Percentiles rank a stretch among this genome's conserved stretches.
These are phyloP conservation scores for Gastracanthus pulcherrimus DNA, from an alignment of 2,888 invertebrate genomes.

Conservation along the genomic window DNA sequence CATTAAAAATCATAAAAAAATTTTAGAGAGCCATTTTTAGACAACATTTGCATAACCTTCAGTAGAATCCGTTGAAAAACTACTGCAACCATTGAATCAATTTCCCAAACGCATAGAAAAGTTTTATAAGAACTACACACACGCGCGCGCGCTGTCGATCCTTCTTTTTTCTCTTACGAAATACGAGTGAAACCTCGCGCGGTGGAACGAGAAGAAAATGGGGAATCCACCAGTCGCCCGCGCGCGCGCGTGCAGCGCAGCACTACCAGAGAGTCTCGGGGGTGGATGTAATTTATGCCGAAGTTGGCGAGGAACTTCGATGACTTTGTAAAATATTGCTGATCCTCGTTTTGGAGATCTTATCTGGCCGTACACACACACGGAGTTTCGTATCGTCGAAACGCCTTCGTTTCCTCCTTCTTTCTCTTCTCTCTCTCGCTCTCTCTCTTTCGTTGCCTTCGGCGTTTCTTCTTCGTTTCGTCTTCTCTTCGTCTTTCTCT, in stretches of 20 bases:
- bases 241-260: neutral
- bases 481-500: slow-evolving; percentile 9
- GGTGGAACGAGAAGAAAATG: too few relatives aligned
- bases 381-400: slow-evolving; percentile 67
- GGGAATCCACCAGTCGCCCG: too few relatives aligned
- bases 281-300: slow-evolving; percentile 72
- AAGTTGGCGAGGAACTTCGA: slow-evolving; percentile 75
- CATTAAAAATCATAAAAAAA: too few relatives aligned
- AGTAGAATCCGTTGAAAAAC: too few relatives aligned
- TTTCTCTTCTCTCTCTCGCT: slow-evolving; percentile 50
- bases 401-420: slow-evolving; percentile 64
- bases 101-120: neutral
- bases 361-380: slow-evolving; percentile 68
- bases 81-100: neutral
- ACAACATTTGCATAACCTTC: too few relatives aligned
- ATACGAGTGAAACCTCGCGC: slow-evolving; percentile 18
- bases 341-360: slow-evolving; percentile 72
- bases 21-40: too few relatives aligned
- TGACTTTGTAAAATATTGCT: slow-evolving; percentile 76
- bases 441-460: slow-evolving; percentile 34
- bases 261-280: neutral
- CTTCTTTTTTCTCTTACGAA: slow-evolving; percentile 11
- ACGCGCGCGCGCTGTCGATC: neutral
- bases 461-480: slow-evolving; percentile 5
- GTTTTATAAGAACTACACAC: neutral